These are phyloP conservation scores for Agrochola circellaris DNA, from an alignment of 2,888 invertebrate genomes.

Conservation along the genomic window DNA sequence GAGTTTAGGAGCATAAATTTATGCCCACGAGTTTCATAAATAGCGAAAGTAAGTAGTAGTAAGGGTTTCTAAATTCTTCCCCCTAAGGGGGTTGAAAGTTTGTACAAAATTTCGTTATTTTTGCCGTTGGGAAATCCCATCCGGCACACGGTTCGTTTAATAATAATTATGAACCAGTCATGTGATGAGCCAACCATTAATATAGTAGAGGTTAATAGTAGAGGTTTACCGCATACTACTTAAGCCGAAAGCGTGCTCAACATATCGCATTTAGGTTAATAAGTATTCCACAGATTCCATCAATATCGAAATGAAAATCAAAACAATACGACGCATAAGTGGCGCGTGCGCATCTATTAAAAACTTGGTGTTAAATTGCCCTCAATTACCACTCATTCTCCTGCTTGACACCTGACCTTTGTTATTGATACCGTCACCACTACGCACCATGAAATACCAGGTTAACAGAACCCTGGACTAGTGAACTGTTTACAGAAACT, in stretches of 20 bases:
- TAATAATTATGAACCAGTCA: background rate
- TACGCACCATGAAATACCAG: slow-evolving; percentile 37
- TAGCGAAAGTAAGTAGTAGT: too few relatives aligned
- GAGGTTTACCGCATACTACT: background rate
- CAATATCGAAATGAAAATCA: slow-evolving; percentile 44
- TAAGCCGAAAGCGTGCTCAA: background rate
- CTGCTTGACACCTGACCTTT: slow-evolving; percentile 71
- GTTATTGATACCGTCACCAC: slow-evolving; percentile 56
- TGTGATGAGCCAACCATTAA: background rate
- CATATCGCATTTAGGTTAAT: background rate
- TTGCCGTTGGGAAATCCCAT: background rate
- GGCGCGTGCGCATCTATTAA: slow-evolving; percentile 50
- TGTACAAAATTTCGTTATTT: background rate
- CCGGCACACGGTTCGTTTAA: background rate
- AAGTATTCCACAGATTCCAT: background rate
- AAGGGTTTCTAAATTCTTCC: too few relatives aligned
- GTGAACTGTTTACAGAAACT: background rate
- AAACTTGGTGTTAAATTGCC: slow-evolving; percentile 66
- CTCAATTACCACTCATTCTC: slow-evolving; percentile 69
- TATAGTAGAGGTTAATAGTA: too few relatives aligned
- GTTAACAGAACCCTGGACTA: background rate
- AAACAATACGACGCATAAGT: slow-evolving; percentile 39
- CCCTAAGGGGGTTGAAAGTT: background rate
- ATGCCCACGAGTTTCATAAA: too few relatives aligned
- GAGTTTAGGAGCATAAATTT: too few relatives aligned